These are phyloP conservation scores for Camponotus fellah DNA, from an alignment of 2,888 invertebrate species.

Conservation along the genomic window DNA sequence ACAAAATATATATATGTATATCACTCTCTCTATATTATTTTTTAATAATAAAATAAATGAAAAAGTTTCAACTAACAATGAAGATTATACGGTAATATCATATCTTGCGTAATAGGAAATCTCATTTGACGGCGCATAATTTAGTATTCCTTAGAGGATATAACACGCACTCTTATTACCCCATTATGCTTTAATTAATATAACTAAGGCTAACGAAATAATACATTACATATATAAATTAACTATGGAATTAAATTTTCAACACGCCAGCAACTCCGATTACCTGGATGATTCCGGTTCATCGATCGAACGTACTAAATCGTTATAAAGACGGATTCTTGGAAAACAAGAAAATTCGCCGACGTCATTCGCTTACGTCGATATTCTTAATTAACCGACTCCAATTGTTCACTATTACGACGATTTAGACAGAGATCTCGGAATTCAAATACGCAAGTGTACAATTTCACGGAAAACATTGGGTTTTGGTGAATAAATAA, in stretches of 20 bases:
- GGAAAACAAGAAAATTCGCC: neutral
- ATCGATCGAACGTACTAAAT: constrained; percentile 35
- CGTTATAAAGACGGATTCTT: neutral
- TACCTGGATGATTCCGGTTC: neutral
- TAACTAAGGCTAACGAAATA: constrained; percentile 27
- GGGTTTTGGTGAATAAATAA: constrained; percentile 38
- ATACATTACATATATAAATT: constrained; percentile 23
- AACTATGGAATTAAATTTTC: constrained; percentile 20
- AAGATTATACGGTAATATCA: neutral
- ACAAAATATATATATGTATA: neutral
- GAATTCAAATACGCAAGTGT: neutral
- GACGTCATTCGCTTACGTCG: constrained; percentile 46
- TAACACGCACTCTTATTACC: neutral
- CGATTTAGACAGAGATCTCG: constrained; percentile 2
- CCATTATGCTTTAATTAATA: constrained; percentile 28
- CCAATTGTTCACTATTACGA: constrained; percentile 37
- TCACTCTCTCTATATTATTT: neutral
- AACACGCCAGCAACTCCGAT: neutral
- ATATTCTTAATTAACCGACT: constrained; percentile 8
- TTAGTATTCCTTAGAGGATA: neutral
- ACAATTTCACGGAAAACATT: neutral
- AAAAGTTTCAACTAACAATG: constrained; percentile 10
- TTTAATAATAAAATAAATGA: neutral
- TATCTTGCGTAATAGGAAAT: neutral
- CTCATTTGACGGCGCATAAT: neutral